phyloP scores from a whole-genome alignment of 2,797 vertebrate genomes.

The Graptemys geographica region DNA sequence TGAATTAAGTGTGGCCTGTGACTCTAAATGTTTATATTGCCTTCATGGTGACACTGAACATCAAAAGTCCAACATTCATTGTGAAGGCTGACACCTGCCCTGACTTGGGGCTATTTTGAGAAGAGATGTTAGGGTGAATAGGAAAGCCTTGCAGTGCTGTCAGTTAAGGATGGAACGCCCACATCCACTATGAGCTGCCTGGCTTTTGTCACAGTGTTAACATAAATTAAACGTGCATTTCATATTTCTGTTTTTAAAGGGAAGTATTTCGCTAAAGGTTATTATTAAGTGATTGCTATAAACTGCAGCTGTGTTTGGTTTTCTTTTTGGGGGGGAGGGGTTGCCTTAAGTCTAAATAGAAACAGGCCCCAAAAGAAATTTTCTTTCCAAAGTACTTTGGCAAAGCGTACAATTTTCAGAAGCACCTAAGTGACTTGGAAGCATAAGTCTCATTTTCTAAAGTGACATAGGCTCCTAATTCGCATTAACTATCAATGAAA shows the following conservation, averaged over 20 bases:
- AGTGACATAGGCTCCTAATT: not conserved
- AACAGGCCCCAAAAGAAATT: rapidly evolving
- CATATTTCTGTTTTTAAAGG: not conserved
- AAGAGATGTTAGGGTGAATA: not conserved
- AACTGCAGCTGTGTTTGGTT: not conserved
- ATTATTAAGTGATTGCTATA: not conserved
- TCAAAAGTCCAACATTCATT: not conserved
- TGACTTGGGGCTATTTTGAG: not conserved
- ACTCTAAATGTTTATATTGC: not conserved
- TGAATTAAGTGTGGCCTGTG: not conserved
- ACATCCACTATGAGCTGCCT: not conserved
- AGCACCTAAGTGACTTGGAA: too few species aligned
- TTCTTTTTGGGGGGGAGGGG: not conserved
- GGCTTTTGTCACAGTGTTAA: not conserved
- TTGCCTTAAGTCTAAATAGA: not conserved
- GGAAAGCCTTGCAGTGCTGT: rapidly evolving
- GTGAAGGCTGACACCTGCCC: rapidly evolving
- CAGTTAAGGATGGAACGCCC: not conserved
- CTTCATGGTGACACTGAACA: not conserved
- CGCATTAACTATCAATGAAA: rapidly evolving
- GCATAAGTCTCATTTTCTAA: not conserved
- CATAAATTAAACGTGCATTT: not conserved
- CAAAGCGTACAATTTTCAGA: not conserved
- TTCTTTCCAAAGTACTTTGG: not conserved
- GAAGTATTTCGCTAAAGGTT: not conserved